Evolutionary conservation across 2,888 invertebrate genomes (phyloP), one percentile per base, ranked within the genome.

Genomic region (Tachina fera): DNA sequence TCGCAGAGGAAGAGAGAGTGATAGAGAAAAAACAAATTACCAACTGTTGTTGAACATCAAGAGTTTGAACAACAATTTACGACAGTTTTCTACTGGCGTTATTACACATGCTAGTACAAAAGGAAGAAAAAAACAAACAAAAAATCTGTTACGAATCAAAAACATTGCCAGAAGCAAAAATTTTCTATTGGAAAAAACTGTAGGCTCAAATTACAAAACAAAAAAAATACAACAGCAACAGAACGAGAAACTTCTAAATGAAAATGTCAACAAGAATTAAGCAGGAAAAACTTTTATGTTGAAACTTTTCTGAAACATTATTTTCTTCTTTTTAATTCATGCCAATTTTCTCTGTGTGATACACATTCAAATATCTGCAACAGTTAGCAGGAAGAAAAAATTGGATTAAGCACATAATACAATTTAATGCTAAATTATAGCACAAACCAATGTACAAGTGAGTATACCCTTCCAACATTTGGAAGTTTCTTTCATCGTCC

Each of bases 201-300:
- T 85, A 85, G 82, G 85, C 85, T 82, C 71, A 75, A 79, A 63
- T 61, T 76, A 82, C 70, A 45, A 70, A 83, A 11, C 16, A 82
- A n/a, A 43, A 82, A n/a, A 43, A 56, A n/a, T 13, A 56, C 6
- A 74, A 60, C 47, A 58, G 51, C 39, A 67, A 56, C 31, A 76
- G n/a, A 45, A 72, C 41, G 11, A 31, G 56, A 67, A 76, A 72
- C 86, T 83, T 80, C 49, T 61, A 80, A 86, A 86, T 86, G 83
- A 86, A 86, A 86, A 86, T 86, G 83, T 86, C 83, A 86, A 86
- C 83, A 86, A 75, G 79, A 86, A 86, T 83, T 86, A 86, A 83
- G 83, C 47, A 82, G 70, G 41, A 74, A 75, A 82, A 82, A 82
- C 61, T 74, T 82, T 70, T 53, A 45, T 79, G 51, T 71, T 70